Percentiles rank a stretch among this genome's conserved stretches.
Evolutionary conservation across 2,888 invertebrate species (phyloP).

Genomic region (Nomada hirtipes): DNA sequence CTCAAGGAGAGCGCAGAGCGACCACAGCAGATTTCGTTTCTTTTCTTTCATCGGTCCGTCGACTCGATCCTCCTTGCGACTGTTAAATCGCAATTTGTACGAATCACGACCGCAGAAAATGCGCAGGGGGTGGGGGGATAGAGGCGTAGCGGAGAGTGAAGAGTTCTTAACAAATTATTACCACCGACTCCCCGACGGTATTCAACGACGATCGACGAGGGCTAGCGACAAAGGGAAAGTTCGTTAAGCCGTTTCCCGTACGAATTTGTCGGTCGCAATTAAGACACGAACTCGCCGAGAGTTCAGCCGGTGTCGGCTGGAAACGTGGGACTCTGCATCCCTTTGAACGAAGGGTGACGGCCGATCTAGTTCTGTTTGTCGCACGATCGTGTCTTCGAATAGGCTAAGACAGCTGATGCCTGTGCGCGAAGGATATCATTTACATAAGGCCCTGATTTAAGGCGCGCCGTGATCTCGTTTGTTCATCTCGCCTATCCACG

Average conservation of each 20-base stretch:
- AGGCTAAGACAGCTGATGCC: slow-evolving; percentile 69
- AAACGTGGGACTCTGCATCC: slow-evolving; percentile 55
- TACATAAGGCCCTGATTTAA: slow-evolving; percentile 65
- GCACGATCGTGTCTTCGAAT: slow-evolving; percentile 53
- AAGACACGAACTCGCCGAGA: slow-evolving; percentile 44
- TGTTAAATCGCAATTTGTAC: slow-evolving; percentile 71
- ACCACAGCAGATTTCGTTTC: slow-evolving; percentile 22
- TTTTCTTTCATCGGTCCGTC: slow-evolving; percentile 6
- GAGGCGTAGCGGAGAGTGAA: slow-evolving; percentile 39
- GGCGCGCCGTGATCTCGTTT: slow-evolving; percentile 23
- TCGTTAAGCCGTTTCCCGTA: slow-evolving; percentile 64
- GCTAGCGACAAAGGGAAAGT: slow-evolving; percentile 66
- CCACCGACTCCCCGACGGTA: slow-evolving; percentile 48
- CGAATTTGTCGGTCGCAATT: slow-evolving; percentile 68
- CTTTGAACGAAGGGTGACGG: neutral
- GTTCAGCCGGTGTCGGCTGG: neutral
- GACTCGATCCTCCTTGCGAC: slow-evolving; percentile 54
- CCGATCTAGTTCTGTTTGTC: slow-evolving; percentile 27
- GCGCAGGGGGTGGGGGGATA: slow-evolving; percentile 18
- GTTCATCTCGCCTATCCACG: slow-evolving; percentile 42
- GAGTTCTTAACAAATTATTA: slow-evolving; percentile 73
- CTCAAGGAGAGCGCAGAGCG: slow-evolving; percentile 48
- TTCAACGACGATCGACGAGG: slow-evolving; percentile 57
- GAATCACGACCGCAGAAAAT: slow-evolving; percentile 61
- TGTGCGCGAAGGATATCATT: slow-evolving; percentile 55